Percentiles rank a stretch among this genome's conserved stretches.
Conservation (phyloP, 2,113 vertebrate genomes). For the Machaerirhynchus nigripectus region DNA sequence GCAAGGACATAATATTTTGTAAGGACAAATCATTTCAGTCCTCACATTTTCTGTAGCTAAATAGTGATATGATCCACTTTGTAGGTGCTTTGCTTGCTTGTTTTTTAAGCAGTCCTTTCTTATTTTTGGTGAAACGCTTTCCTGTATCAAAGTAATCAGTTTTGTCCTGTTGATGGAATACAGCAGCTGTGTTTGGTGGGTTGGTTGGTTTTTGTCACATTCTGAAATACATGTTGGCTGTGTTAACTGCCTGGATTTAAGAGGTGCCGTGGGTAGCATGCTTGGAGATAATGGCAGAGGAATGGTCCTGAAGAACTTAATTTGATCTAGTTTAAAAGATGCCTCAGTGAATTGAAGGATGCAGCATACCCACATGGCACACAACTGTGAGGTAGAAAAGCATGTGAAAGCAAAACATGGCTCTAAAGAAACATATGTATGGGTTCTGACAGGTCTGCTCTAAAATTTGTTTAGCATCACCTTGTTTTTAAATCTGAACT, state of each 20-base stretch:
- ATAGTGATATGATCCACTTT: background rate
- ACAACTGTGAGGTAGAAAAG: background rate
- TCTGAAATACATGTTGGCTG: background rate
- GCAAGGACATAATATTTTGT: background rate
- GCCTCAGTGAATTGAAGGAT: background rate
- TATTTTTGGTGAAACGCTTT: background rate
- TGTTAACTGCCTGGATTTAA: background rate
- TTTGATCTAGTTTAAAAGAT: background rate
- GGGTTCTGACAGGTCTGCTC: background rate
- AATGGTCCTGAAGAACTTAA: background rate
- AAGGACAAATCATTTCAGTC: background rate
- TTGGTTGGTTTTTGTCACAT: background rate
- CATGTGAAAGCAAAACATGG: rapidly evolving
- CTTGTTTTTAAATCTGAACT: background rate
- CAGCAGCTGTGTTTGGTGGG: background rate
- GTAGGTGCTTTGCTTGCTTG: background rate
- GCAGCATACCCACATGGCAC: background rate
- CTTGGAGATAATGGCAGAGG: background rate
- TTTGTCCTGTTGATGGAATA: background rate
- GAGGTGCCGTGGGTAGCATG: background rate
- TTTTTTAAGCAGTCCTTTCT: background rate
- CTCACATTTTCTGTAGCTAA: background rate
- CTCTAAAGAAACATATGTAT: background rate
- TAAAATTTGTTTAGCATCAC: background rate
- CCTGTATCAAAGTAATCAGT: background rate